These are phyloP conservation scores for Napeogenes inachia DNA, from an alignment of 2,888 invertebrate species.

Conservation along the genomic window DNA sequence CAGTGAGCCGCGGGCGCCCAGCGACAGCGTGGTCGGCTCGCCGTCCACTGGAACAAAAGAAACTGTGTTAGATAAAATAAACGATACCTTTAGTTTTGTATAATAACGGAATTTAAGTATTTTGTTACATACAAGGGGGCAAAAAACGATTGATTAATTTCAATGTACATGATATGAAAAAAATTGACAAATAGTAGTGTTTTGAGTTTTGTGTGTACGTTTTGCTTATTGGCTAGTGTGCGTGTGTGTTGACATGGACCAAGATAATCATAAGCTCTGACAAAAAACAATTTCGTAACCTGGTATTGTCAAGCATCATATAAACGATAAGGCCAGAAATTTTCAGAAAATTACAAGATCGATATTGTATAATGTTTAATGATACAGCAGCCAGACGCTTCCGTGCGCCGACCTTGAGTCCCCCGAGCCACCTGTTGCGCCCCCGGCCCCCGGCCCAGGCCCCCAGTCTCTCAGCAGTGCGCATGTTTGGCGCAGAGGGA, in stretches of 20 bases:
- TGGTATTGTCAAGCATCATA: not conserved
- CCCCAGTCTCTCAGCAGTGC: constrained; percentile 54
- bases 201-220: no score
- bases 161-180: no score
- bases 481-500: constrained; percentile 66
- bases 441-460: constrained; percentile 52
- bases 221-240: no score
- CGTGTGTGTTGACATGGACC: no score
- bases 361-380: constrained; percentile 60
- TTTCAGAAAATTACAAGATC: constrained; percentile 41
- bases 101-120: no score
- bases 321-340: not conserved
- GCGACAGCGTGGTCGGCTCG: constrained; percentile 78
- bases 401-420: constrained; percentile 71
- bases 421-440: constrained; percentile 51
- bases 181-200: no score
- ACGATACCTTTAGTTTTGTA: no score
- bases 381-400: constrained; percentile 63
- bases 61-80: not conserved
- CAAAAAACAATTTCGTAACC: no score
- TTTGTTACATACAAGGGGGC: no score
- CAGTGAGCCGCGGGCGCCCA: constrained; percentile 67
- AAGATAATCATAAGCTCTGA: no score
- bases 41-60: constrained; percentile 73
- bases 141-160: no score